Base-by-base conservation (phyloP, 2,113 vertebrate genomes). In the Cochlearius cochlearius region DNA sequence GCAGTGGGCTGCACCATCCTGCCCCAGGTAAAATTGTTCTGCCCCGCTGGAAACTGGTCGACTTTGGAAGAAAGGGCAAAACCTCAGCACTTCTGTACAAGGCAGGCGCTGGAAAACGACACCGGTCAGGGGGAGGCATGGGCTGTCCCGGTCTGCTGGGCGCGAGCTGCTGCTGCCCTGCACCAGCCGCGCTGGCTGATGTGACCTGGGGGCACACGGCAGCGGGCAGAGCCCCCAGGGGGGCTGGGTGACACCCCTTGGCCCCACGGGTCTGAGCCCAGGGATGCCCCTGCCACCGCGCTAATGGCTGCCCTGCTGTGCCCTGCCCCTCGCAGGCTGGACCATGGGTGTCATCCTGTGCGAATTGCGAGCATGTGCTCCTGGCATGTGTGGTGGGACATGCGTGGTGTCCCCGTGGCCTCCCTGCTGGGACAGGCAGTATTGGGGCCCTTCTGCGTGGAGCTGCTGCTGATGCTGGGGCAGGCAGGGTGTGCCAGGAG, bases 351-450 rank as follows among this genome's bases (percentile, higher is more conserved):
- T 11, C 38, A 7, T 5, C 38, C 62, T 9, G 26, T 19, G 49
- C 4, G 0, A 39, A 1, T 0, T 0, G 6, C 26, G 55, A 29
- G 12, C 23, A 4, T 0, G 4, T 4, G 11, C 39, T 25, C 32
- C 58, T 50, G 52, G 45, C 43, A n/a, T 11, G 7, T 5, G 47
- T 11, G 16, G 10, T 58, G 73, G 55, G 34, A 68, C 60, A 6
- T 1, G 1, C 0, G 15, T 38, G 78, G 11, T 53, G 89, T n/a
- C 62, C 41, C 43, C 6, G 6, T 27, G 74, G 45, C 50, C 39
- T 32, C 50, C 23, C 30, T 2, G 4, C 5, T 3, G 5, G 58
- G 50, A 32, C 17, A 11, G 43, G 38, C 0, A 0, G 25, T 3
- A 5, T n/a, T 66, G 7, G 62, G 27, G 20, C 14, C n/a, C 17